phyloP scores from a whole-genome alignment of 2,797 vertebrate species.

The Garrulus glandarius region DNA sequence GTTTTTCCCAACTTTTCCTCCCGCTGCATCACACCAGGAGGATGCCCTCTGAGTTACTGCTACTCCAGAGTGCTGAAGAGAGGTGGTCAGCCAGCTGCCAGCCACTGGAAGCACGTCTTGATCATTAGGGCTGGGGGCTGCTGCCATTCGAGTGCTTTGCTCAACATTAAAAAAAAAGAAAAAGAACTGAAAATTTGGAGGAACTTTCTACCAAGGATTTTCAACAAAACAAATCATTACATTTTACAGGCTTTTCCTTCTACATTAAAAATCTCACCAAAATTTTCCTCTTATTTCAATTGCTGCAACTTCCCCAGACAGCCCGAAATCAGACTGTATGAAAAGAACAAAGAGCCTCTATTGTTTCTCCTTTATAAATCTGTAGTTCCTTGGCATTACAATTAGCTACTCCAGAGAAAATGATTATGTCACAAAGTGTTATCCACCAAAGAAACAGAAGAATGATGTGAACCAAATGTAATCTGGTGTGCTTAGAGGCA shows the following conservation, averaged over 20 bases:
- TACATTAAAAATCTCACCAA: background rate
- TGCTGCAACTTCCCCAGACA: background rate
- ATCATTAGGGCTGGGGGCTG: background rate
- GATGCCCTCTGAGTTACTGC: background rate
- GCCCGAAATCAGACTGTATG: background rate
- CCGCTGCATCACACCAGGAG: fast-evolving
- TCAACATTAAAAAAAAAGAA: fast-evolving
- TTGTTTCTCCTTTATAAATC: conserved; percentile 47
- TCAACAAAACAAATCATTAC: background rate
- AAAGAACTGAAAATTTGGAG: background rate
- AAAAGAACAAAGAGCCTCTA: conserved; percentile 30
- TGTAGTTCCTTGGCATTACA: conserved; percentile 41
- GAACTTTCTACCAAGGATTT: background rate
- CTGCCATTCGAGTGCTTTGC: fast-evolving
- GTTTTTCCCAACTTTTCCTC: background rate
- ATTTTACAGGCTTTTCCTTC: background rate
- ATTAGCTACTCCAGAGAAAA: conserved; percentile 57
- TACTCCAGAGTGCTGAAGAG: fast-evolving
- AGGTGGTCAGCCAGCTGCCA: background rate
- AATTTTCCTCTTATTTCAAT: background rate
- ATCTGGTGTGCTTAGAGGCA: background rate
- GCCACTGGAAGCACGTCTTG: background rate
- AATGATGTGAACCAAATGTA: conserved; percentile 52
- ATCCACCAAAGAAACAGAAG: conserved; percentile 36
- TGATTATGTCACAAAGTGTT: conserved; percentile 54